phyloP scores from a whole-genome alignment of 2,888 invertebrate genomes.

The Hypselothyrea guttata region DNA sequence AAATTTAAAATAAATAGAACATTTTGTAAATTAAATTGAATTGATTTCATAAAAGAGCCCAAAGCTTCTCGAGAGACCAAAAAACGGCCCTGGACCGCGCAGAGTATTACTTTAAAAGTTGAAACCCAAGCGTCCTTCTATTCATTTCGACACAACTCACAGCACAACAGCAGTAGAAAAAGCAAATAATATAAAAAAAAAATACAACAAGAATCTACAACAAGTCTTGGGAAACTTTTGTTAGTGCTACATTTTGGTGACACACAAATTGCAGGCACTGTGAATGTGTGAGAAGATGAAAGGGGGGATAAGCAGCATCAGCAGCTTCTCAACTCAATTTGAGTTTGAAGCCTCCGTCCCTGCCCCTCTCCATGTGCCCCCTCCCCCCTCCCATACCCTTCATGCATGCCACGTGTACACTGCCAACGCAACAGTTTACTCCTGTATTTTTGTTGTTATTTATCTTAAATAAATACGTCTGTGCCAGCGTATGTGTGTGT shows the following conservation, averaged over 20 bases:
- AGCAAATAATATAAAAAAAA: slow-evolving; percentile 29
- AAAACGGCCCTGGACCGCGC: no score
- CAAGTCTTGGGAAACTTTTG: slow-evolving; percentile 50
- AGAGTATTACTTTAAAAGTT: slow-evolving; percentile 63
- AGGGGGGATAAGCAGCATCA: slow-evolving; percentile 13
- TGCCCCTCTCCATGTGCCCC: neutral
- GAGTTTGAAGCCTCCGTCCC: slow-evolving; percentile 41
- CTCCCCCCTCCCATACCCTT: neutral
- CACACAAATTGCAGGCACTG: slow-evolving; percentile 53
- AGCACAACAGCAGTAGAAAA: slow-evolving; percentile 15
- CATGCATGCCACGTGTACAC: no score
- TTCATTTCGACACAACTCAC: slow-evolving; percentile 40
- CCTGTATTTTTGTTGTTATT: slow-evolving; percentile 51
- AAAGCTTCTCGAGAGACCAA: no score
- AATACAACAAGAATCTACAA: slow-evolving; percentile 27
- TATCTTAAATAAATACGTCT: slow-evolving; percentile 73
- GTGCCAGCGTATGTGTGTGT: slow-evolving; percentile 20
- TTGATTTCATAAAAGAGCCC: no score
- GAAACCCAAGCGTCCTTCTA: slow-evolving; percentile 49
- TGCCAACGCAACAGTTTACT: slow-evolving; percentile 66
- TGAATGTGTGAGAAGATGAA: no score
- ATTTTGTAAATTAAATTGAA: no score
- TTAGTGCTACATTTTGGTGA: slow-evolving; percentile 67
- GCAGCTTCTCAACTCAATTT: slow-evolving; percentile 62
- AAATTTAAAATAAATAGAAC: no score